Base-by-base conservation (phyloP, 2,797 vertebrate species). In the Hyperoplus lanceolatus region DNA sequence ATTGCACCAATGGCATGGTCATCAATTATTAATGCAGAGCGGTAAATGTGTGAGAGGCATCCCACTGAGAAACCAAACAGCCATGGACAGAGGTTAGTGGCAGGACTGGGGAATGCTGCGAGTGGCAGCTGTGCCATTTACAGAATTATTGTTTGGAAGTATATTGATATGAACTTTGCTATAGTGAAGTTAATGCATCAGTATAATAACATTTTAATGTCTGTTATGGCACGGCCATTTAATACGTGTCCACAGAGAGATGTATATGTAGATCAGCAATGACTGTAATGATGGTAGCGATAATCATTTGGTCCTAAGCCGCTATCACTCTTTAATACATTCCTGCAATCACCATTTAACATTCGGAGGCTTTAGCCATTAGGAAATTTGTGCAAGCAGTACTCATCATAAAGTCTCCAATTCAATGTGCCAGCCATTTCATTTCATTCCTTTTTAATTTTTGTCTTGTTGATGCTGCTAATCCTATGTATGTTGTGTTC, bases 301-400 rank as follows among this genome's bases (percentile, higher is more conserved):
- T 95, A 90, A 94, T 95, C 89, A 93, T 93, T 90, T 82, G 70
- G 82, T 89, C 84, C 84, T 91, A 89, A 61, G n/a, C 88, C 86
- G 84, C 89, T 87, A 89, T 94, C 85, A 68, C 80, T 88, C 89
- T 83, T 69, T 87, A 94, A 90, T 93, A 82, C 89, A 92, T 92
- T 91, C 85, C 87, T 81, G 75, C 87, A 90, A 88, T 95, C 93
- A 92, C 80, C 85, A 80, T 87, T 94, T 94, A 92, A 92, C 93
- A 96, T 96, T 92, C 95, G 87, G 89, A 94, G 92, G 92, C 91
- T 94, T 96, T 93, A 94, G 90, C 92, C 89, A 93, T 96, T 95
- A 96, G 87, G 94, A 93, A 29, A 93, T 95, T 90, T 91, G 74
- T 85, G 92, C 86, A 77, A 88, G 93, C 92, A 88, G 93, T 93